phyloP scores from a whole-genome alignment of 2,888 invertebrate species.

The Ephialtes manifestator region DNA sequence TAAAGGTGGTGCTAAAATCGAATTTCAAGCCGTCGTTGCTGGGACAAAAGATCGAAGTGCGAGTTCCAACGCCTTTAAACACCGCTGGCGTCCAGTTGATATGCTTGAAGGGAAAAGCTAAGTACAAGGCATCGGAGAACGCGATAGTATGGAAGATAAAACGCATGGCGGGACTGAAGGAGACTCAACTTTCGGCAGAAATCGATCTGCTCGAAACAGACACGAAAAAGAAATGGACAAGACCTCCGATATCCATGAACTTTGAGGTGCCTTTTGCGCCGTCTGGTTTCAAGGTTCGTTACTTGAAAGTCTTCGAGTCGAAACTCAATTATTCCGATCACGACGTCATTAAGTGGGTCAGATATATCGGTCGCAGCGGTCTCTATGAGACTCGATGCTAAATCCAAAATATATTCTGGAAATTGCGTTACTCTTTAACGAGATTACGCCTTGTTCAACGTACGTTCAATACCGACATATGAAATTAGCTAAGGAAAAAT shows the following conservation, averaged over 20 bases:
- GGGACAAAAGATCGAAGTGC: conserved; percentile 99
- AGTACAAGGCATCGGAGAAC: conserved; percentile 99
- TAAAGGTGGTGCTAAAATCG: conserved; percentile 99
- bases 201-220: conserved; percentile 99
- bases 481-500: conserved; percentile 56
- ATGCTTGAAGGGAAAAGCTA: conserved; percentile 99
- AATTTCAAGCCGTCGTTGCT: conserved; percentile 99
- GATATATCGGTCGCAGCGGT: conserved; percentile 99
- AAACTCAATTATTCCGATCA: conserved; percentile 99
- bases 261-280: conserved; percentile 99
- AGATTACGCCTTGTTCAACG: conserved; percentile 49
- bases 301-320: conserved; percentile 99
- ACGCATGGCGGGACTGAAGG: conserved; percentile 99
- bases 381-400: conserved; percentile 99
- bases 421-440: conserved; percentile 66
- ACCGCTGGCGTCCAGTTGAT: conserved; percentile 99
- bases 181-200: conserved; percentile 99
- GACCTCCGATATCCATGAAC: conserved; percentile 99
- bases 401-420: conserved; percentile 74
- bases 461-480: conserved; percentile 50
- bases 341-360: conserved; percentile 99
- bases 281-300: conserved; percentile 99
- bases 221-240: conserved; percentile 99
- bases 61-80: conserved; percentile 99
- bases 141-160: conserved; percentile 97